These are phyloP conservation scores for Lepidochrysops patricia DNA, from an alignment of 2,888 invertebrate species.

Conservation along the genomic window DNA sequence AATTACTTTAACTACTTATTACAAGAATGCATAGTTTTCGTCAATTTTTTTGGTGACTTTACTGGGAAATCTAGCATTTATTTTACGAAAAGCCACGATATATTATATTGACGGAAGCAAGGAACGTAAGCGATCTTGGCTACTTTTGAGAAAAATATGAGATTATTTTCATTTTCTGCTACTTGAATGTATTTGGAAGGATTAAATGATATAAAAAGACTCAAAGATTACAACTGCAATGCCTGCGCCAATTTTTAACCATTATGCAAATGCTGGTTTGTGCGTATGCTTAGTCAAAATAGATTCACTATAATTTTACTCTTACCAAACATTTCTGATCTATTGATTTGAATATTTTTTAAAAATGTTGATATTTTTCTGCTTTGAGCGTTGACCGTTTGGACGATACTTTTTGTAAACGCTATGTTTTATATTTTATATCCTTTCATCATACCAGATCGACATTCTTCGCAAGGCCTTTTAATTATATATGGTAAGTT, in stretches of 20 bases:
- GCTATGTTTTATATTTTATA: constrained; percentile 21
- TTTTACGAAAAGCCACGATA: background rate
- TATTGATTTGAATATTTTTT: no score
- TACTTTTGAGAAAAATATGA: background rate
- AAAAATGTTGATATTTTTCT: background rate
- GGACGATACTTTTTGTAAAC: constrained; percentile 36
- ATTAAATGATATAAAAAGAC: no score
- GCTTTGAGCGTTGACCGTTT: constrained; percentile 39
- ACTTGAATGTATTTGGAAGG: no score
- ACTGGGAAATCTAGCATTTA: background rate
- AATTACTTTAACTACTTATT: background rate
- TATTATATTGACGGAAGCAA: background rate
- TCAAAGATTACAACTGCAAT: no score
- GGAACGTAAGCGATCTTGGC: background rate
- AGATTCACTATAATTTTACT: no score
- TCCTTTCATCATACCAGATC: background rate
- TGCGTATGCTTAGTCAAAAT: no score
- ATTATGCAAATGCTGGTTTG: no score
- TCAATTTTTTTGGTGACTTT: background rate
- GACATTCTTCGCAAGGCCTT: background rate
- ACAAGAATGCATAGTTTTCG: background rate
- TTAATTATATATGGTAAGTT: background rate
- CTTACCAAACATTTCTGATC: no score
- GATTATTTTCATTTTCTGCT: background rate
- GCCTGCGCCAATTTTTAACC: no score